Conservation (phyloP, 2,888 invertebrate species). For the Dinocampus coccinellae region DNA sequence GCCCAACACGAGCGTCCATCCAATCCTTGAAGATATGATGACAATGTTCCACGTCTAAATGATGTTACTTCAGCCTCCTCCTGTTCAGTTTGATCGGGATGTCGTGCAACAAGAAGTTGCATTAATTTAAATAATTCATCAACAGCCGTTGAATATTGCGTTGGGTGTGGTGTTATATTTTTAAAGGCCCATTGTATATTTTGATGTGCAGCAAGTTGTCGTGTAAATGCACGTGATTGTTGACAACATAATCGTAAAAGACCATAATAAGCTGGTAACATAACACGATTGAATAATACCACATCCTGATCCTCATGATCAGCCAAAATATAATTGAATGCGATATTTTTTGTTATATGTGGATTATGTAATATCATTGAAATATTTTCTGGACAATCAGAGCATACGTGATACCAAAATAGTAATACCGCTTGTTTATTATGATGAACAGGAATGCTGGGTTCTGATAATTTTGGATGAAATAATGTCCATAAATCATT, state of each 20-base stretch:
- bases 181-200: slow-evolving; percentile 98
- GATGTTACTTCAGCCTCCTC: slow-evolving; percentile 86
- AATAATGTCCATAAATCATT: slow-evolving; percentile 94
- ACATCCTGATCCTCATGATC: slow-evolving; percentile 98
- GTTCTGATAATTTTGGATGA: slow-evolving; percentile 94
- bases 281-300: slow-evolving; percentile 91
- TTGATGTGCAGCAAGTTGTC: slow-evolving; percentile 91
- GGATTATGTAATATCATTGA: slow-evolving; percentile 88
- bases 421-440: slow-evolving; percentile 93
- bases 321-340: slow-evolving; percentile 95
- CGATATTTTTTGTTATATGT: slow-evolving; percentile 92
- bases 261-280: slow-evolving; percentile 94
- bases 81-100: slow-evolving; percentile 82
- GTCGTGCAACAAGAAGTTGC: slow-evolving; percentile 87
- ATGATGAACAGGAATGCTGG: slow-evolving; percentile 94
- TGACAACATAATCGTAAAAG: slow-evolving; percentile 91
- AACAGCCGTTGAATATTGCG: slow-evolving; percentile 91
- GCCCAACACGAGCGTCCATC: slow-evolving; percentile 95
- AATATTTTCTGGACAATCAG: slow-evolving; percentile 94
- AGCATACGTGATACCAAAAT: slow-evolving; percentile 94
- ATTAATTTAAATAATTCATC: slow-evolving; percentile 93
- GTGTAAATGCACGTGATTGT: slow-evolving; percentile 86
- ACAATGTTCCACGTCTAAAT: slow-evolving; percentile 87
- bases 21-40: slow-evolving; percentile 88
- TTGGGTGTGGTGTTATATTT: slow-evolving; percentile 96